Evolutionary conservation across 2,113 vertebrate species (phyloP).

Genomic region (Thymallus thymallus): DNA sequence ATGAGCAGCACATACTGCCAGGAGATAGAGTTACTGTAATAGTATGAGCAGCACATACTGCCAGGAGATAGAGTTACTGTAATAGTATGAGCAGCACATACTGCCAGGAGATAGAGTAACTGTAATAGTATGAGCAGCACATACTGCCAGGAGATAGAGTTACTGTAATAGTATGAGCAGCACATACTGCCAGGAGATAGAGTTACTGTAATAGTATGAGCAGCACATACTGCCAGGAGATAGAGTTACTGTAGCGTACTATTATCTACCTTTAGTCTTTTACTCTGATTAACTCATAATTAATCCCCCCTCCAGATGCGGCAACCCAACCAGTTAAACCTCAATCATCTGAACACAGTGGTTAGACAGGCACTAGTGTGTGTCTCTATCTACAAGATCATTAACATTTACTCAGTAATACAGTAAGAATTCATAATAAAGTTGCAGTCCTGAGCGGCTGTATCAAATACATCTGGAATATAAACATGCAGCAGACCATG

Average conservation of each 20-base stretch:
- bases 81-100: too few species aligned
- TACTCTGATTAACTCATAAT: background rate
- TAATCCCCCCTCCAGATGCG: background rate
- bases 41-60: too few species aligned
- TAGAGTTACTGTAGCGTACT: background rate
- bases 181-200: too few species aligned
- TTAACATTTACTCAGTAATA: constrained; percentile 9
- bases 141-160: too few species aligned
- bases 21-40: too few species aligned
- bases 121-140: too few species aligned
- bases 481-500: constrained; percentile 20
- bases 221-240: too few species aligned
- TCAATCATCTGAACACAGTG: background rate
- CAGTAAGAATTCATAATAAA: background rate
- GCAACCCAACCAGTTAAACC: background rate
- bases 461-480: constrained; percentile 21
- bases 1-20: too few species aligned
- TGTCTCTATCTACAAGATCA: background rate
- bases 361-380: background rate
- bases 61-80: too few species aligned
- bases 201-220: background rate
- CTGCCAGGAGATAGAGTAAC: too few species aligned
- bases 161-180: too few species aligned
- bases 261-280: background rate
- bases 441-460: background rate